A percentile compares a stretch with the other conserved stretches of the same genome.
Conservation (phyloP, 2,797 vertebrate species). For the Spheniscus humboldti region DNA sequence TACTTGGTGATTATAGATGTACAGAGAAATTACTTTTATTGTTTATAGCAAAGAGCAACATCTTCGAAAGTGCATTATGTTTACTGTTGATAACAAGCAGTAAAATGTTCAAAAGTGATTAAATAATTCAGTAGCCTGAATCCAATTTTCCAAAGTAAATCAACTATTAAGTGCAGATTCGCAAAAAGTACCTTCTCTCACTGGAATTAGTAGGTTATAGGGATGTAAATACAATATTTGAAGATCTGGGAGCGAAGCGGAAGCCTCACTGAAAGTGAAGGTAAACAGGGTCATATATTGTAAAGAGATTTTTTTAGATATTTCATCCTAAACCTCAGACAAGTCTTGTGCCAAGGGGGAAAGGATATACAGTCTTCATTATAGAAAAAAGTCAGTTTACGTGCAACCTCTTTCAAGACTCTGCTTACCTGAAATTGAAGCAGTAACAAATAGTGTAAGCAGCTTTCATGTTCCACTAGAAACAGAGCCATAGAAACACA, state of each 20-base stretch:
- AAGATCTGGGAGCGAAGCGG: neutral
- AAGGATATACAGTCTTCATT: neutral
- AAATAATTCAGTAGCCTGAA: neutral
- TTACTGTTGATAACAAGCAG: neutral
- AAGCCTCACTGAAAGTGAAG: neutral
- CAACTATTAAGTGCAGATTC: neutral
- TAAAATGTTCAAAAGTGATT: neutral
- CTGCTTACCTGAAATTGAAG: neutral
- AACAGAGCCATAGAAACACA: neutral
- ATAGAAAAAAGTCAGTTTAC: neutral
- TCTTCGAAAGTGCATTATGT: neutral
- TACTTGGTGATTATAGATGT: neutral
- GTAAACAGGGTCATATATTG: neutral
- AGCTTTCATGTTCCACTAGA: neutral
- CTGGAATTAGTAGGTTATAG: neutral
- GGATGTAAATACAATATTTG: neutral
- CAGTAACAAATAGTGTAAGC: neutral
- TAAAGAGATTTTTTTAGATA: neutral
- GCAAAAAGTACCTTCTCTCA: neutral
- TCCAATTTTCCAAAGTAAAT: neutral
- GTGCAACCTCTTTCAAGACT: neutral
- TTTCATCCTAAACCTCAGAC: neutral
- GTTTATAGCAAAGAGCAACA: neutral
- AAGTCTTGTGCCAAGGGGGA: neutral
- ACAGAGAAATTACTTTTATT: neutral